Conservation (phyloP, 1,140 invertebrate genomes). For the Drosophila athabasca region DNA sequence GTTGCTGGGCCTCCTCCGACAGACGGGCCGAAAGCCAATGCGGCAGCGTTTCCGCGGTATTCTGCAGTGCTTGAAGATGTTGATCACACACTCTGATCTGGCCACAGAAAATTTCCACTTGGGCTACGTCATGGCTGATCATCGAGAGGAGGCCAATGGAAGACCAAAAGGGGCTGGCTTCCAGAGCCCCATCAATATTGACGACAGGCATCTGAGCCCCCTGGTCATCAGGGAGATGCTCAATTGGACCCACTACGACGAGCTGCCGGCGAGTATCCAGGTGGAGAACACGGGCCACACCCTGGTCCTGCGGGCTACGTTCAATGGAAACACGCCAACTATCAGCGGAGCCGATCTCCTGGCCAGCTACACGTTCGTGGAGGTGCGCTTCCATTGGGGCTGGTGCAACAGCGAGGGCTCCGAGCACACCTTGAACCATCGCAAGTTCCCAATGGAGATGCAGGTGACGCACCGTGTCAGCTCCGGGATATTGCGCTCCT, state of each 20-base stretch:
- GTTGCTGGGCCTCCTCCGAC: conserved; percentile 23
- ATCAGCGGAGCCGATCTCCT: conserved; percentile 84
- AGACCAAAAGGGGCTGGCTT: conserved; percentile 2
- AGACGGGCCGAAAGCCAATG: conserved; percentile 40
- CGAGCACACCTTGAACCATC: conserved; percentile 85
- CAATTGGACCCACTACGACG: conserved; percentile 80
- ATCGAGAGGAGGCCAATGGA: no score
- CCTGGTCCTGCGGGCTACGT: conserved; percentile 80
- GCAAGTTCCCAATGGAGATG: conserved; percentile 85
- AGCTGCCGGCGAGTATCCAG: conserved; percentile 63
- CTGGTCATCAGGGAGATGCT: conserved; percentile 71
- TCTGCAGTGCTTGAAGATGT: not conserved
- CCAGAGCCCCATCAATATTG: conserved; percentile 84
- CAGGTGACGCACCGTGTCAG: conserved; percentile 84
- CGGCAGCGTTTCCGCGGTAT: conserved; percentile 15
- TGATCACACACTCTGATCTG: not conserved
- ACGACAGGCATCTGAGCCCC: conserved; percentile 57
- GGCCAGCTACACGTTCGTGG: conserved; percentile 84
- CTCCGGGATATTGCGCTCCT: conserved; percentile 35
- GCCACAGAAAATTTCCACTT: not conserved
- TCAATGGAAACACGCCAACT: conserved; percentile 76
- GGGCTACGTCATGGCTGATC: conserved; percentile 28
- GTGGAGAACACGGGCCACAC: conserved; percentile 77
- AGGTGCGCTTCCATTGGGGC: conserved; percentile 86
- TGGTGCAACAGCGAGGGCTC: conserved; percentile 85